Percentiles rank a stretch among this genome's conserved stretches.
Conservation (phyloP, 2,797 vertebrate species). For the Fistularia tabacaria region DNA sequence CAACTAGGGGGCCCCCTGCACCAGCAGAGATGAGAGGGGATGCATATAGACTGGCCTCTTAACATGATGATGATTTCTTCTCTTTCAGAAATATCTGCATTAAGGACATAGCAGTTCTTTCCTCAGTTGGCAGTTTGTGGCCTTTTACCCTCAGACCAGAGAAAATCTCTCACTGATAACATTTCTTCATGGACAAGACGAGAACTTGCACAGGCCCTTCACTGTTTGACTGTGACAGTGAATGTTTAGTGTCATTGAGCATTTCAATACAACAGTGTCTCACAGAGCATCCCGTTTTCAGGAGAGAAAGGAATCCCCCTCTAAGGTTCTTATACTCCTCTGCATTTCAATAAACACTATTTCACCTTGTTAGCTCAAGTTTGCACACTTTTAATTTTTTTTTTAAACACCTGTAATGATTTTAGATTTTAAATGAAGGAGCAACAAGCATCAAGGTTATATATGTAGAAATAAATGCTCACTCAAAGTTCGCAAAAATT, state of each 20-base stretch:
- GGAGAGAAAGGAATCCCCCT: constrained; percentile 30
- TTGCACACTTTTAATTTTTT: not conserved
- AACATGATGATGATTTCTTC: not conserved
- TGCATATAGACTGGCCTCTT: not conserved
- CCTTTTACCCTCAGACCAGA: not conserved
- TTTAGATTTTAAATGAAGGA: constrained; percentile 32
- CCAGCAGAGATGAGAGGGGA: not conserved
- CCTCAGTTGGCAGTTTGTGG: not conserved
- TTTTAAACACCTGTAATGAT: not conserved
- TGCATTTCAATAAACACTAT: not conserved
- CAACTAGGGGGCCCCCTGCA: too few species aligned
- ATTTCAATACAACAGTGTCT: constrained; percentile 7
- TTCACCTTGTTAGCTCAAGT: constrained; percentile 15
- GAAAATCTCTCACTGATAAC: not conserved
- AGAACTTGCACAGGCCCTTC: constrained; percentile 1
- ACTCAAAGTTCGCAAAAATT: constrained; percentile 5
- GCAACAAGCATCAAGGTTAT: not conserved
- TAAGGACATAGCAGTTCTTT: constrained; percentile 38
- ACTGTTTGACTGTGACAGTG: not conserved
- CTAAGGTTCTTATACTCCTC: constrained; percentile 17
- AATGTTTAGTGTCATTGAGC: not conserved
- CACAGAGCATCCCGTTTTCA: constrained; percentile 14
- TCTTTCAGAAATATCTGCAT: constrained; percentile 50
- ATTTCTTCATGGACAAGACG: not conserved
- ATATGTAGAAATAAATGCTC: not conserved